Base-by-base conservation (phyloP, 2,888 invertebrate genomes). In the Disparrhopalites patrizii region DNA sequence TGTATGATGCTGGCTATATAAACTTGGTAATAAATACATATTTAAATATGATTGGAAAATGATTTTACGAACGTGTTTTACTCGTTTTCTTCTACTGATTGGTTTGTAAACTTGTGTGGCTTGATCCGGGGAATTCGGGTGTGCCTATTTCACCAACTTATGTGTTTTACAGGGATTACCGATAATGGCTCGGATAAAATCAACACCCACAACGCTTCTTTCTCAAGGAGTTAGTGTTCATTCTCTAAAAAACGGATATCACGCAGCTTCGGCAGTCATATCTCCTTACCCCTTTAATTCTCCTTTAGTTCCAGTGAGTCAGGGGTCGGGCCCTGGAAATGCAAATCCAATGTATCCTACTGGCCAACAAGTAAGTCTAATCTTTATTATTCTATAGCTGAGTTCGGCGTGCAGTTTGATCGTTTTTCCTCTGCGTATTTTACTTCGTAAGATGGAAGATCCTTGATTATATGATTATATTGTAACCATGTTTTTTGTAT, bases 171-270 rank as follows among this genome's bases (percentile, higher is more conserved):
- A 89, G 83, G 90, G 89, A 75, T 88, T 87, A 80, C 91, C 90
- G 68, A 91, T 92, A 75, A 90, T 90, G 89, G 91, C 91, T 51
- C 83, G 92, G 74, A 92, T 92, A 76, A 92, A 92, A 81, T 90
- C 91, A 73, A 90, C 90, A 80, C 90, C 90, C 70, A 88, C 85
- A 83, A 86, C 85, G 79, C 68, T 75, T 13, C 66, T 75, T 33
- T 71, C 74, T 43, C 73, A 72, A 67, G 75, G 74, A 66, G 73
- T 71, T 43, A 74, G 70, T 50, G 75, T 75, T 47, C 68, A 72
- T 62, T 79, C 79, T 67, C 81, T 85, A 65, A 88, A 87, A 78
- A 88, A 88, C 79, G 87, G 87, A 66, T 87, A 83, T 77, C 82
- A 86, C 76, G 83, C 84, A 66, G 83, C 85, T 65, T 61, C 67